Evolutionary conservation across 2,888 invertebrate genomes (phyloP), one percentile per base, ranked within the genome.

Genomic region (Xestia sexstrigata): DNA sequence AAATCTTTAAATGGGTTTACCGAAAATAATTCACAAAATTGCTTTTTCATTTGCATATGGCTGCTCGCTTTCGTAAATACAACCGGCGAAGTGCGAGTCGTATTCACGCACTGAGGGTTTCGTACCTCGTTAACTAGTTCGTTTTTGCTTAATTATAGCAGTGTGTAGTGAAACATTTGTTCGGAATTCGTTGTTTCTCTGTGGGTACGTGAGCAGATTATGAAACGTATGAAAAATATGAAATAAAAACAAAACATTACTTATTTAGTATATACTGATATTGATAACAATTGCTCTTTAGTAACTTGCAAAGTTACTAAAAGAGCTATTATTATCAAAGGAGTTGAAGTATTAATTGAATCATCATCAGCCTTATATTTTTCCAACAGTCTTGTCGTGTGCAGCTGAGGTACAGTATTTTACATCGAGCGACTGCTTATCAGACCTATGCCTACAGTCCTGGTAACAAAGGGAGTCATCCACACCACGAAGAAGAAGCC

Each of bases 121-220:
- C 30, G 79, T 78, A 52, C 60, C 66, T 74, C 58, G 74, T 67
- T 79, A 79, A 67, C 62, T 63, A 39, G 62, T 70, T 72, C 73
- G 42, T 78, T 73, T 60, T 45, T 52, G 42, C 65, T 71, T 66
- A 78, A 78, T 77, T 78, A 52, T 60, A 60, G 45, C 66, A 79
- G 23, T 39, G 73, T 45, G 49, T 60, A 78, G 26, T 45, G 73
- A 45, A 60, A 55, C 20, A n/a, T 67, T 79, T 52, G 78, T 78
- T 62, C 15, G 26, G 17, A n/a, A 73, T 79, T 79, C 35, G 13
- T 65, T 55, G 23, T 20, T 66, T 60, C 30, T 30, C 26, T 66
- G 17, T 20, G 26, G n/a, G 9, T 52, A 52, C 3, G 6, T 35
- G 35, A 45, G 26, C 26, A 35, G 6, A 30, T 20, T 13, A 9